phyloP scores from a whole-genome alignment of 1,140 invertebrate species.

The Lamellibrachia luymesi region DNA sequence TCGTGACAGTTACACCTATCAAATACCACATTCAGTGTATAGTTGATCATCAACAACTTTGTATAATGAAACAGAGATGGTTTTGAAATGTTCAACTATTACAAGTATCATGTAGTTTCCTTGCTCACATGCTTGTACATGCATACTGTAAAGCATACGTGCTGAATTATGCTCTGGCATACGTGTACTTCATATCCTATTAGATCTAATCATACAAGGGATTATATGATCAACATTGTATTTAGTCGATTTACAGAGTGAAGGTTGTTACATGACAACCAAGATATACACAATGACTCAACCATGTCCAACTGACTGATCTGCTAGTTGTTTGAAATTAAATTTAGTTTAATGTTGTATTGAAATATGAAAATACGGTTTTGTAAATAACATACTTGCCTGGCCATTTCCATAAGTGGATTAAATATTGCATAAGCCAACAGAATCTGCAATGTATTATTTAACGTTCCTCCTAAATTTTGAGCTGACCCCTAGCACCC shows the following conservation, averaged over 20 bases:
- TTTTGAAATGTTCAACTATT: not conserved
- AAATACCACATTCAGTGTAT: not conserved
- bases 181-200: no score
- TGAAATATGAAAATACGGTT: no score
- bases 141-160: not conserved
- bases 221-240: not conserved
- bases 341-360: no score
- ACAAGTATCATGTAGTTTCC: not conserved
- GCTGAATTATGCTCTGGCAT: not conserved
- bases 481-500: no score
- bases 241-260: not conserved
- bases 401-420: no score
- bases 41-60: not conserved
- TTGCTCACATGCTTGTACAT: not conserved
- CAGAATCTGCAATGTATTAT: no score
- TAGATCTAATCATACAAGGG: no score
- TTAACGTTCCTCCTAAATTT: no score
- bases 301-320: not conserved
- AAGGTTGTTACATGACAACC: not conserved
- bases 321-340: not conserved
- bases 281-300: not conserved
- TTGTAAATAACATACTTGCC: no score
- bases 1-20: not conserved
- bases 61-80: not conserved
- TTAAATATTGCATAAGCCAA: no score